Percentiles rank a stretch among this genome's conserved stretches.
These are phyloP conservation scores for Syngnathus rostellatus DNA, from an alignment of 2,797 vertebrate species.

Conservation along the genomic window DNA sequence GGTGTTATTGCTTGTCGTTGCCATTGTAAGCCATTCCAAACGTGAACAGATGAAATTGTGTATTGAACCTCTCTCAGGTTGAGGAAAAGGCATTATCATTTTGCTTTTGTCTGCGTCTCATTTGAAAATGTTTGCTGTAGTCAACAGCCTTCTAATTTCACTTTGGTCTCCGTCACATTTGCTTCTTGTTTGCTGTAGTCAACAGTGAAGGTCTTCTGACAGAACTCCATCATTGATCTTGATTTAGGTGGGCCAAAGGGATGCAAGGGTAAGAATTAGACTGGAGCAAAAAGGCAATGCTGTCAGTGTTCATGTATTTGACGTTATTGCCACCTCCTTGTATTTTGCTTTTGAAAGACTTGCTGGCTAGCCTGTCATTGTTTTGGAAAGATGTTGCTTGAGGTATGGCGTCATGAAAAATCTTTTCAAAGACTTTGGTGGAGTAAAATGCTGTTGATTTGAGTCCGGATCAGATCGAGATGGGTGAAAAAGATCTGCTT, in stretches of 20 bases:
- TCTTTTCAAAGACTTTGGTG: too few species aligned
- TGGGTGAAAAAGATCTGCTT: background rate
- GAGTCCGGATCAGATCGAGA: background rate
- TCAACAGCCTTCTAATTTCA: background rate
- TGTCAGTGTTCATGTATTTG: background rate
- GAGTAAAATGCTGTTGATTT: too few species aligned
- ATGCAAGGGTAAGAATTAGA: background rate
- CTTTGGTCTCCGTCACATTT: too few species aligned
- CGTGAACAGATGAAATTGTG: too few species aligned
- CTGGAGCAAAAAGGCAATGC: background rate
- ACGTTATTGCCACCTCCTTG: background rate
- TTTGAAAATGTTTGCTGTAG: background rate
- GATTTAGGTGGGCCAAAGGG: background rate
- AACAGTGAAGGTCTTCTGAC: background rate
- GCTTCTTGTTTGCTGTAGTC: background rate
- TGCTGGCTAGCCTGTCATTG: background rate
- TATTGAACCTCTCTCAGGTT: too few species aligned
- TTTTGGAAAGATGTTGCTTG: background rate
- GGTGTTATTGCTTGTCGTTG: too few species aligned
- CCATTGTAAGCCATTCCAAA: too few species aligned
- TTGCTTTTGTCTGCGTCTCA: too few species aligned
- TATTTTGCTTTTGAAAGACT: background rate
- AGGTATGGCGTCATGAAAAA: too few species aligned
- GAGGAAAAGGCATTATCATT: background rate
- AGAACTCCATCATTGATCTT: background rate